Conservation (phyloP, 1,140 invertebrate species). For the Elymnias hypermnestra region DNA sequence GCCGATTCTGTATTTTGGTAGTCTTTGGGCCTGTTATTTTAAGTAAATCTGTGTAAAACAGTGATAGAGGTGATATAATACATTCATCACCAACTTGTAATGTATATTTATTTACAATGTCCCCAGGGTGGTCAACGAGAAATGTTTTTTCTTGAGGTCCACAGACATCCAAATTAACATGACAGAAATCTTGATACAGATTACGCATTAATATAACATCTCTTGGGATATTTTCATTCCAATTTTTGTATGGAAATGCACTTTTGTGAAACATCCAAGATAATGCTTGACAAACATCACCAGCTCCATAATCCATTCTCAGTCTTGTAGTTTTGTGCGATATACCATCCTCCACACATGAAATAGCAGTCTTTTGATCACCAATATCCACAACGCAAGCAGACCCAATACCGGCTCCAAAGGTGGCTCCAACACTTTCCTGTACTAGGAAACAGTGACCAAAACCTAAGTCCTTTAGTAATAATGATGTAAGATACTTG, state of each 20-base stretch:
- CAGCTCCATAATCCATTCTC: conserved; percentile 90
- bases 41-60: conserved; percentile 93
- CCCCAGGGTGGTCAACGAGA: conserved; percentile 83
- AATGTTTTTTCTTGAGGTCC: conserved; percentile 90
- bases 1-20: conserved; percentile 84
- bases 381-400: conserved; percentile 97
- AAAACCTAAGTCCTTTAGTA: conserved; percentile 91
- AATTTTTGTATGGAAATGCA: conserved; percentile 91
- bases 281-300: conserved; percentile 91
- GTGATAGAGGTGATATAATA: conserved; percentile 91
- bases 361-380: conserved; percentile 96
- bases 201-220: conserved; percentile 87
- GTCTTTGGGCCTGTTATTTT: conserved; percentile 87
- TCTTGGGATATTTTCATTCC: conserved; percentile 81
- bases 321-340: conserved; percentile 92
- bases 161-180: conserved; percentile 92
- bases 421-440: conserved; percentile 92
- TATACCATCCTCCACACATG: conserved; percentile 97
- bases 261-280: conserved; percentile 91
- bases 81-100: conserved; percentile 94
- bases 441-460: conserved; percentile 92
- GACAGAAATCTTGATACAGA: conserved; percentile 93
- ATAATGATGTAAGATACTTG: conserved; percentile 88
- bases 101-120: conserved; percentile 85
- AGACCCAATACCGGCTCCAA: conserved; percentile 93